Percentiles rank a stretch among this genome's conserved stretches.
These are phyloP conservation scores for Entomyzon cyanotis DNA, from an alignment of 2,113 vertebrate species.

Conservation along the genomic window DNA sequence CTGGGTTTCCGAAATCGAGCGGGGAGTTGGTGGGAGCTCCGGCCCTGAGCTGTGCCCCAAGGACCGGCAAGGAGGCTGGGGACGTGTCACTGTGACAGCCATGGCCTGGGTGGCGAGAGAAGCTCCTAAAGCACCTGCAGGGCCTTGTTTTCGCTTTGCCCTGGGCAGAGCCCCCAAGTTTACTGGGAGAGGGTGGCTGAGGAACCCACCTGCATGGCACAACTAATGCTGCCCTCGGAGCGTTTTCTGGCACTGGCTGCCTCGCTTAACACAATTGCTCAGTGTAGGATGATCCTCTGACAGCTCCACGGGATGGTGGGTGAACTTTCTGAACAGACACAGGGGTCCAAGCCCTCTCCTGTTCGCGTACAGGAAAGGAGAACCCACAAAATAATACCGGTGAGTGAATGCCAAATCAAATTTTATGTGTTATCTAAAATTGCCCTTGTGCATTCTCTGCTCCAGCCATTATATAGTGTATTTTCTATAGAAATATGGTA, in stretches of 20 bases:
- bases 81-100: not conserved
- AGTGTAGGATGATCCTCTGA: not conserved
- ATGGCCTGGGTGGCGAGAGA: no score
- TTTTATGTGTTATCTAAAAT: not conserved
- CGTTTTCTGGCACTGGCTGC: not conserved
- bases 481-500: not conserved
- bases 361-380: not conserved
- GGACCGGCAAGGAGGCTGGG: fast-evolving
- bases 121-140: not conserved
- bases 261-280: not conserved
- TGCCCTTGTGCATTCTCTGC: not conserved
- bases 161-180: not conserved
- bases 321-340: not conserved
- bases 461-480: not conserved
- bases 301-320: not conserved
- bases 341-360: not conserved
- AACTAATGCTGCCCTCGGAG: not conserved
- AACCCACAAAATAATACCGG: not conserved
- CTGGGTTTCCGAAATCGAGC: fast-evolving
- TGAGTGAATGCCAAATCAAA: not conserved
- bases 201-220: not conserved
- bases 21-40: fast-evolving
- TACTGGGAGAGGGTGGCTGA: not conserved
- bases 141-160: not conserved
- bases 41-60: not conserved